Evolutionary conservation across 1,140 invertebrate species (phyloP).

Genomic region (Musca vetustissima): DNA sequence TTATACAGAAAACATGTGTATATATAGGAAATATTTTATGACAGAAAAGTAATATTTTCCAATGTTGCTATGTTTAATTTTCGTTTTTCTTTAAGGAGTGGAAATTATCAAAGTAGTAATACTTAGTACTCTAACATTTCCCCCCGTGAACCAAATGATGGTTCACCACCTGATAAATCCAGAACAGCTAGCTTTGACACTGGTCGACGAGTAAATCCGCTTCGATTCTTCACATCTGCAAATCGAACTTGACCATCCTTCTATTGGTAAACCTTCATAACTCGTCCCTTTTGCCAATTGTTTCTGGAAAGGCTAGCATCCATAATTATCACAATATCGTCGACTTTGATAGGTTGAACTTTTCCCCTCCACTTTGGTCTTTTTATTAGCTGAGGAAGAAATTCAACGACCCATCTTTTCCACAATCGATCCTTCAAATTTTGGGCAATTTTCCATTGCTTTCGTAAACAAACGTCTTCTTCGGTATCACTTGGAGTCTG

Average conservation of each 20-base stretch:
- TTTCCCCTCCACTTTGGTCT: constrained; percentile 39
- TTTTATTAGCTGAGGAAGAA: constrained; percentile 31
- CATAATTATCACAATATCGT: constrained; percentile 38
- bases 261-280: too few species aligned
- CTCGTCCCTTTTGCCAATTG: too few species aligned
- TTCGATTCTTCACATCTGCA: too few species aligned
- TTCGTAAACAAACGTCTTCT: constrained; percentile 23
- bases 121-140: background rate
- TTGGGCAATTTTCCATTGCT: constrained; percentile 34
- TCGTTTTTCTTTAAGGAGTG: background rate
- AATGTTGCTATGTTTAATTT: constrained; percentile 6
- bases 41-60: background rate
- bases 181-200: constrained; percentile 3
- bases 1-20: too few species aligned
- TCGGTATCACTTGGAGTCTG: constrained; percentile 21
- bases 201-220: background rate
- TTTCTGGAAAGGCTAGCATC: background rate
- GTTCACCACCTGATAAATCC: constrained; percentile 3
- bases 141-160: background rate
- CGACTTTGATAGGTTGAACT: constrained; percentile 27
- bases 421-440: constrained; percentile 38
- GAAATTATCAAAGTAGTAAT: background rate
- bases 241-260: too few species aligned
- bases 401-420: constrained; percentile 37
- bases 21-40: too few species aligned